Conservation (phyloP, 2,797 vertebrate species). For the Tinamus major region DNA sequence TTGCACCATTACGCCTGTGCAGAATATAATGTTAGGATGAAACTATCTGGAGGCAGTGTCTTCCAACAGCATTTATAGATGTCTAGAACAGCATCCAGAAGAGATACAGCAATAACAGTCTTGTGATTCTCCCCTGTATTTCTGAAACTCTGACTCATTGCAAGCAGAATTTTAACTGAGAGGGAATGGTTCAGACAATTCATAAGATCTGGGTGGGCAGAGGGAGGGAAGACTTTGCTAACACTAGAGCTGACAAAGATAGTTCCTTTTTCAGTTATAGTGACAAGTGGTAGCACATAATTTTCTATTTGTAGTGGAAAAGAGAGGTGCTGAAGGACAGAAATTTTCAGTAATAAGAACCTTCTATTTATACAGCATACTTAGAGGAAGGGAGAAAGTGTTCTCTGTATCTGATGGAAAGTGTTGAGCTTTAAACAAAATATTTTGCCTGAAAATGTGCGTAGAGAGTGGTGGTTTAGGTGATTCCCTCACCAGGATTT, state of each 20-base stretch:
- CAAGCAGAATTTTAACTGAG: neutral
- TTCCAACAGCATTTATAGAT: neutral
- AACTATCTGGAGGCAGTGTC: neutral
- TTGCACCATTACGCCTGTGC: neutral
- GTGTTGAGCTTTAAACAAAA: neutral
- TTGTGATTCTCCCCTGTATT: accelerated
- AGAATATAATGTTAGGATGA: neutral
- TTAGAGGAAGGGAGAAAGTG: neutral
- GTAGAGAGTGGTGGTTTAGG: neutral
- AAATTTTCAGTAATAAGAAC: neutral
- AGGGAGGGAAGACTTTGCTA: neutral
- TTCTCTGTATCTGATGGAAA: neutral
- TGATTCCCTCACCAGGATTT: neutral
- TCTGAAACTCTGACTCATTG: neutral
- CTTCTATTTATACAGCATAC: neutral
- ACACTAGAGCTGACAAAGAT: accelerated
- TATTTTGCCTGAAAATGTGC: neutral
- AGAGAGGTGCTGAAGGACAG: neutral
- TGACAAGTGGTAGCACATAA: neutral
- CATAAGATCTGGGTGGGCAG: neutral
- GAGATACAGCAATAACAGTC: neutral
- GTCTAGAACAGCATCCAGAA: neutral
- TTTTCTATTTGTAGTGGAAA: neutral
- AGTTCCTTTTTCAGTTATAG: neutral
- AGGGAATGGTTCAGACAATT: neutral